These are phyloP conservation scores for Xenopus petersii DNA, from an alignment of 2,797 vertebrate genomes.

Conservation along the genomic window DNA sequence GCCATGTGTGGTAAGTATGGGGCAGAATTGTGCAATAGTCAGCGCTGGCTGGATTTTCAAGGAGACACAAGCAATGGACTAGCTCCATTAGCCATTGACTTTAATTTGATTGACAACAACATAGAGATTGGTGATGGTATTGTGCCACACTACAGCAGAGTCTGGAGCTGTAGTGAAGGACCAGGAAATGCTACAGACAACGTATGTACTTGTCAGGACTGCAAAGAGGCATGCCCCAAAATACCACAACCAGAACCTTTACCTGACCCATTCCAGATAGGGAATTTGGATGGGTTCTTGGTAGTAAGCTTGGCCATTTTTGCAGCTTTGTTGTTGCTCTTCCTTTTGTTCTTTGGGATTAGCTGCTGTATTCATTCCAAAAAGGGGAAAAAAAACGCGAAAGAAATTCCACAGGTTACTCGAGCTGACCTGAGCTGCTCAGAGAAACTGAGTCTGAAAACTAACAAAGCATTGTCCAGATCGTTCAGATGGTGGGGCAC, in stretches of 20 bases:
- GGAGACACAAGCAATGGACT: conserved; percentile 86
- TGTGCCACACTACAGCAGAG: conserved; percentile 55
- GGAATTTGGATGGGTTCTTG: conserved; percentile 59
- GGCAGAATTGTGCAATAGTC: conserved; percentile 72
- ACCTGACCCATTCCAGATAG: conserved; percentile 63
- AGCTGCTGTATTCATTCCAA: not conserved
- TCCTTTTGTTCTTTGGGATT: conserved; percentile 54
- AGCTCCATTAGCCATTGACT: conserved; percentile 83
- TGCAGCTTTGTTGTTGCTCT: conserved; percentile 42
- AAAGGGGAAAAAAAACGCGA: conserved; percentile 1
- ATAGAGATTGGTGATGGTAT: conserved; percentile 56
- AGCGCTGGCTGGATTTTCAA: conserved; percentile 91
- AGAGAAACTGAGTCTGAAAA: conserved; percentile 59
- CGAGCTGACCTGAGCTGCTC: not conserved
- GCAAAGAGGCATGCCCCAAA: conserved; percentile 69
- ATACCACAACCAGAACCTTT: conserved; percentile 38
- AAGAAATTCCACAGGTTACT: conserved; percentile 55
- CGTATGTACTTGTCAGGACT: conserved; percentile 87
- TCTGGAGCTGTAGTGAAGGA: conserved; percentile 67
- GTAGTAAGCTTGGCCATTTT: conserved; percentile 66
- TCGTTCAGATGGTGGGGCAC: conserved; percentile 79
- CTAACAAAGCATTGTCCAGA: conserved; percentile 62
- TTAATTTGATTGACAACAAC: conserved; percentile 63
- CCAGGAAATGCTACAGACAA: conserved; percentile 22
- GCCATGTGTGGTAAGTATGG: conserved; percentile 90